Conservation (phyloP, 2,797 vertebrate genomes). For the Aselliscus stoliczkanus region DNA sequence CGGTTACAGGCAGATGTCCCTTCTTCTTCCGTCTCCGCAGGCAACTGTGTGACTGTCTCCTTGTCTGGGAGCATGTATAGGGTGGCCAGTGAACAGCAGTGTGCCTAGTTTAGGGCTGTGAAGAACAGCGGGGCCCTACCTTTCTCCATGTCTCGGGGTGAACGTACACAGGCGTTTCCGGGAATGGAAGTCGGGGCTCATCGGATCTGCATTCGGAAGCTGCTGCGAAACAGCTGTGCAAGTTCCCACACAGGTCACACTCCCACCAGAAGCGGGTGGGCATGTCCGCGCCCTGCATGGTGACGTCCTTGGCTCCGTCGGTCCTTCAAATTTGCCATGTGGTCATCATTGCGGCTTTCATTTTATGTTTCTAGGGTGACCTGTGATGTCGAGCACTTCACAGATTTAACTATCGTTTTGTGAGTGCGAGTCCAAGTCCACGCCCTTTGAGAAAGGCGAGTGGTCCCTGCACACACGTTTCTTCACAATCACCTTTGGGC, state of each 20-base stretch:
- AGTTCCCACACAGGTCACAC: fast-evolving
- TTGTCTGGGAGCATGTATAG: fast-evolving
- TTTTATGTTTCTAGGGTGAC: background rate
- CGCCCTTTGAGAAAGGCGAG: background rate
- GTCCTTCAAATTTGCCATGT: too few relatives aligned
- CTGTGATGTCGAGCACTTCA: background rate
- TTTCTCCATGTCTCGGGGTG: fast-evolving
- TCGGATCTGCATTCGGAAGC: background rate
- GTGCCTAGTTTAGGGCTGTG: fast-evolving
- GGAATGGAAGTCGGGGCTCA: fast-evolving
- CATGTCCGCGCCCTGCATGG: too few relatives aligned
- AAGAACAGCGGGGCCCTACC: fast-evolving
- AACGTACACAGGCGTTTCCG: fast-evolving
- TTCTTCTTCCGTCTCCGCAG: fast-evolving
- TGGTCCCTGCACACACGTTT: background rate
- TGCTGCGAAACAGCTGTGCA: fast-evolving
- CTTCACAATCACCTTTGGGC: too few relatives aligned
- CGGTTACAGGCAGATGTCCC: fast-evolving
- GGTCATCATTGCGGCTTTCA: background rate
- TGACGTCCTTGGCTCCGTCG: fast-evolving
- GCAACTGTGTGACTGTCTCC: fast-evolving
- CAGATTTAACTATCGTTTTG: background rate
- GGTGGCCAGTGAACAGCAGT: too few relatives aligned
- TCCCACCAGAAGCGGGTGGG: fast-evolving
- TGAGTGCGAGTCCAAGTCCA: background rate